Percentiles rank a stretch among this genome's conserved stretches.
phyloP scores from a whole-genome alignment of 37 sponge, comb jelly and placozoan genomes.

The Mnemiopsis leidyi region DNA sequence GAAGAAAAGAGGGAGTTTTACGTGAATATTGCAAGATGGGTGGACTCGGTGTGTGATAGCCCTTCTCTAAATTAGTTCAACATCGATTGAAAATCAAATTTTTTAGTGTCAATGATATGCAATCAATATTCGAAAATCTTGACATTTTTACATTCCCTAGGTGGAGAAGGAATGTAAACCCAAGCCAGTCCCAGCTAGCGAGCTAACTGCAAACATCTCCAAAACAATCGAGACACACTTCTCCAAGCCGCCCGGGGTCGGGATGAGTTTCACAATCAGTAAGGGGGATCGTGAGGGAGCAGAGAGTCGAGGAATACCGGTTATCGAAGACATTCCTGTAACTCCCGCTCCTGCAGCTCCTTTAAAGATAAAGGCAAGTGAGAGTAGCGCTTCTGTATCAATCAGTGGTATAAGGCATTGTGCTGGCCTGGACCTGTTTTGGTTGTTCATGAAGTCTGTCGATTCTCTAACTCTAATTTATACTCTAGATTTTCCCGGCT shows the following conservation, averaged over 20 bases:
- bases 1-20: conserved; percentile 54
- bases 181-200: neutral
- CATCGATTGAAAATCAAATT: no score
- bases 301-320: neutral
- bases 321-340: conserved; percentile 3
- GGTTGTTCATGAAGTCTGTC: no score
- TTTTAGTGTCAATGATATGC: no score
- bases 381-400: no score
- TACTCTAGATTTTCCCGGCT: no score
- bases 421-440: no score
- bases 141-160: neutral
- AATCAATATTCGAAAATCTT: neutral
- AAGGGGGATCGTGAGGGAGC: neutral
- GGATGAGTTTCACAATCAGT: conserved; percentile 17
- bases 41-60: neutral
- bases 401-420: no score
- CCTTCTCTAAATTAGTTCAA: neutral
- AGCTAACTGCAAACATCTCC: neutral
- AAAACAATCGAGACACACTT: conserved; percentile 10
- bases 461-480: no score
- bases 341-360: conserved; percentile 33
- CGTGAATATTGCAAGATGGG: conserved; percentile 37
- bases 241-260: neutral
- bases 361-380: neutral
- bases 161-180: neutral